These are phyloP conservation scores for Drosophila mimetica DNA, from an alignment of 2,888 invertebrate genomes.

Conservation along the genomic window DNA sequence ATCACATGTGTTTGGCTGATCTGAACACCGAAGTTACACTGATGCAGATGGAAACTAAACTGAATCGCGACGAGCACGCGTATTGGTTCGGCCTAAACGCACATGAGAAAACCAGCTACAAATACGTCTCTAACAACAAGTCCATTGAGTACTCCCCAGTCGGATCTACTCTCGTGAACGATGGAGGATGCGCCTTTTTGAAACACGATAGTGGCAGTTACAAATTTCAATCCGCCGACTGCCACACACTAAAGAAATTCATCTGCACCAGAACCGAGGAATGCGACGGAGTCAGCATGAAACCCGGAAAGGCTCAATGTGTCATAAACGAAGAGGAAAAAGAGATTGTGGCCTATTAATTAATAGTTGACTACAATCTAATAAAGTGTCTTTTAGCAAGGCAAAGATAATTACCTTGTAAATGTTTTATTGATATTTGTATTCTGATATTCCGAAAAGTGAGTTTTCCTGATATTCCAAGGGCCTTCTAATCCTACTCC, in stretches of 20 bases:
- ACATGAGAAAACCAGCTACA: slow-evolving; percentile 21
- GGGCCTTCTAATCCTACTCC: background rate
- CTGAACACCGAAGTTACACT: background rate
- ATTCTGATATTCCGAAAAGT: background rate
- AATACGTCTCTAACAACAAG: slow-evolving; percentile 17
- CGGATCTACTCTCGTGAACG: background rate
- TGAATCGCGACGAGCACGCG: background rate
- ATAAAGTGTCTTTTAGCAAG: background rate
- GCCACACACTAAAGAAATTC: slow-evolving; percentile 12
- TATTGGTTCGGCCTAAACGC: slow-evolving; percentile 48
- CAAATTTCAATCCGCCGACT: slow-evolving; percentile 13
- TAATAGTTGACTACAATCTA: background rate
- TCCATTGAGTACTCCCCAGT: slow-evolving; percentile 2
- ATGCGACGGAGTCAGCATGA: slow-evolving; percentile 25
- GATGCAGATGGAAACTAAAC: background rate
- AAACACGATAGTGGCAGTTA: background rate
- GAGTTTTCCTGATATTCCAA: background rate
- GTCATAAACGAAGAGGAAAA: background rate
- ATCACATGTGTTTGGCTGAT: slow-evolving; percentile 41
- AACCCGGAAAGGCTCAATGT: background rate
- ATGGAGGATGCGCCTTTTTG: slow-evolving; percentile 29
- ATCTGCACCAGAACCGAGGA: slow-evolving; percentile 19
- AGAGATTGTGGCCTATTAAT: background rate
- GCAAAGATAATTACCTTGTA: background rate
- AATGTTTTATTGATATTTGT: no score